These are phyloP conservation scores for Diabrotica balteata DNA, from an alignment of 2,888 invertebrate species.

Conservation along the genomic window DNA sequence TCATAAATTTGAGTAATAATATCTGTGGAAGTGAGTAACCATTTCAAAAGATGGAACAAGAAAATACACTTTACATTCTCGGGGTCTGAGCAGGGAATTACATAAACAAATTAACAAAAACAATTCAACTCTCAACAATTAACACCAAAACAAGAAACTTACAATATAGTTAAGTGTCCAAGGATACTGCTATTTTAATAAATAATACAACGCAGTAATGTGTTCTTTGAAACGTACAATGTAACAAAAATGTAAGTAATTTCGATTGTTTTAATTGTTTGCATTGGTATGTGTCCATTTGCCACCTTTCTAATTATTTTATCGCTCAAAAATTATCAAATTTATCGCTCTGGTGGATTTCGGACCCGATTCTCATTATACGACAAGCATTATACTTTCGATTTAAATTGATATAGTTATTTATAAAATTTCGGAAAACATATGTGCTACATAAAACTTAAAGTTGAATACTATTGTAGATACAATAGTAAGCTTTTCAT, in stretches of 20 bases:
- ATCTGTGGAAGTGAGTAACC: neutral
- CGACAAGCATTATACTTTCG: no score
- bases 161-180: constrained; percentile 58
- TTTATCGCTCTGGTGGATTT: no score
- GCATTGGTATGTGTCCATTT: no score
- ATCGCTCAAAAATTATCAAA: no score
- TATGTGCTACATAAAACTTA: no score
- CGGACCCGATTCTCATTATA: no score
- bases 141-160: constrained; percentile 59
- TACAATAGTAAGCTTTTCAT: no score
- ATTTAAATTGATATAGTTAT: no score
- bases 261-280: neutral
- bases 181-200: constrained; percentile 54
- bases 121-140: constrained; percentile 42
- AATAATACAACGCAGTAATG: constrained; percentile 54
- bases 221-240: constrained; percentile 27
- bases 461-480: no score
- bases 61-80: constrained; percentile 29
- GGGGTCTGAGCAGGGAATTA: constrained; percentile 28
- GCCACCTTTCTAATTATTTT: no score
- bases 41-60: constrained; percentile 1
- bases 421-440: no score
- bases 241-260: constrained; percentile 12
- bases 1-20: neutral
- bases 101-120: constrained; percentile 35